A percentile compares a stretch with the other conserved stretches of the same genome.
These are phyloP conservation scores for Connochaetes taurinus DNA, from an alignment of 2,113 vertebrate genomes.

Conservation along the genomic window DNA sequence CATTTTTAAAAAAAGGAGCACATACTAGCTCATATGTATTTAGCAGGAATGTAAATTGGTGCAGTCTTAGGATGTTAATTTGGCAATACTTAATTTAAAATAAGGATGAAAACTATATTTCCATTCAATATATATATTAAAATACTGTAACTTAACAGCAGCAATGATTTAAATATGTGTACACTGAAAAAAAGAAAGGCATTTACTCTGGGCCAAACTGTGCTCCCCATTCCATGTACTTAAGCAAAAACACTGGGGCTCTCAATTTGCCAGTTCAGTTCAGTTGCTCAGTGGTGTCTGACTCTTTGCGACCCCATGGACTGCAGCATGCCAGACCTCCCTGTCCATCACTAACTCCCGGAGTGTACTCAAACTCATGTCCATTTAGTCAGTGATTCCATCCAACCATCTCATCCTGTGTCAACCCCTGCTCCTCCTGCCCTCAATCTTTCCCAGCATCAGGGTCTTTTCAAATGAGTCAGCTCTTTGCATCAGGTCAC, in stretches of 20 bases:
- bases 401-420: background rate
- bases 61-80: background rate
- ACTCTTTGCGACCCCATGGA: background rate
- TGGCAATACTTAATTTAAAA: background rate
- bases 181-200: background rate
- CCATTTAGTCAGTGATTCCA: background rate
- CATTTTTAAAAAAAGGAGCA: background rate
- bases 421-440: background rate
- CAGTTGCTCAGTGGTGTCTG: background rate
- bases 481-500: fast-evolving
- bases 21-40: background rate
- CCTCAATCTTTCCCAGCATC: background rate
- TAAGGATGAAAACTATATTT: conserved; percentile 33
- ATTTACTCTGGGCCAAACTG: background rate
- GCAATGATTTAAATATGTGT: conserved; percentile 66
- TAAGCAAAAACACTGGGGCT: background rate
- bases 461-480: background rate
- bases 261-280: background rate
- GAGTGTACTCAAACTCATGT: background rate
- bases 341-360: background rate
- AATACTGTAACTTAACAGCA: conserved; percentile 67
- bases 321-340: background rate
- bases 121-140: background rate
- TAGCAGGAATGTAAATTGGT: background rate
- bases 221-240: background rate